Evolutionary conservation across 2,888 invertebrate genomes (phyloP).

Genomic region (Caenorhabditis sulstoni): DNA sequence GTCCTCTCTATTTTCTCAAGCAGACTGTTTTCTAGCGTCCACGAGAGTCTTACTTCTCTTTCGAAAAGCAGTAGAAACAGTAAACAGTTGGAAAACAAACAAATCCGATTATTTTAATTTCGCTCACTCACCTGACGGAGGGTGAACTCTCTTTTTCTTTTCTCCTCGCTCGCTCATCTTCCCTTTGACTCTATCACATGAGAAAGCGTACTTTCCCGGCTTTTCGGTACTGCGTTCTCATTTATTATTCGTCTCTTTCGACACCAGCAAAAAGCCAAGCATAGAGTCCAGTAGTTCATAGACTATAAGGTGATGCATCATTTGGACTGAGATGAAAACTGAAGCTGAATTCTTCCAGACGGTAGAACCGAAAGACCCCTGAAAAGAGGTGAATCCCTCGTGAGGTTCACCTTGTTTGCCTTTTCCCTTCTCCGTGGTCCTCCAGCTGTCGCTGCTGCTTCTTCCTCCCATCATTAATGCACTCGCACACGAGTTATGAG

Average conservation of each 20-base stretch:
- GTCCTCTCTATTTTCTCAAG: constrained; percentile 24
- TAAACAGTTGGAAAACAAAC: constrained; percentile 5
- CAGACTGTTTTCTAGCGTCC: neutral
- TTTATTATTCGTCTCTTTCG: no score
- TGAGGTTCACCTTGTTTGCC: neutral
- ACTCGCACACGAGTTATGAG: neutral
- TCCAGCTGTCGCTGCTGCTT: neutral
- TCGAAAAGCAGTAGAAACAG: neutral
- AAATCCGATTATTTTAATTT: constrained; percentile 36
- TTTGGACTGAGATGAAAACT: no score
- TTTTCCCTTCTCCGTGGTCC: neutral
- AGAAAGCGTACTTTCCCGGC: neutral
- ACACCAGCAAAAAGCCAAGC: no score
- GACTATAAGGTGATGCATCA: no score
- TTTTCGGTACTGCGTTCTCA: no score
- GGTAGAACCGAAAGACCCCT: no score
- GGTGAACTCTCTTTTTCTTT: no score
- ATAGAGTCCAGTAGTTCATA: no score
- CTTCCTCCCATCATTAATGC: neutral
- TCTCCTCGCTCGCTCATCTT: neutral
- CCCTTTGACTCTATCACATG: no score
- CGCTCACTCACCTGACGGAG: neutral
- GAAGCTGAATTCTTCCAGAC: no score
- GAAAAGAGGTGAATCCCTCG: no score
- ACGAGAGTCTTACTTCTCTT: constrained; percentile 4